Evolutionary conservation across 2,888 invertebrate genomes (phyloP), one percentile per base, ranked within the genome.

Genomic region (Leptinotarsa juncta): DNA sequence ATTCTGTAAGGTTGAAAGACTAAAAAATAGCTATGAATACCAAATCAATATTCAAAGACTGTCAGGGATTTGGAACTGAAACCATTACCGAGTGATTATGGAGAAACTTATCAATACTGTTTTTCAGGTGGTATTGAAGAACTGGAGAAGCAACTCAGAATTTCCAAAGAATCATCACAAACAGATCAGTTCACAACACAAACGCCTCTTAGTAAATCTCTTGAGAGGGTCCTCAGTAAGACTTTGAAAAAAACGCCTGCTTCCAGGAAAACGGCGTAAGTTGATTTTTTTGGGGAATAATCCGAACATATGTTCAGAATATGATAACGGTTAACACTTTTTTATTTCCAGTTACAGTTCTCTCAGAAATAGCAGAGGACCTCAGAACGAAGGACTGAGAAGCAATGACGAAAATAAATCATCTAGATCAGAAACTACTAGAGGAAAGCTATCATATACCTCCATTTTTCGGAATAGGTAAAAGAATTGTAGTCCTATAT

Each of bases 111-210:
- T 32, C 32, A 42, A 10, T 42, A 42, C 10, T 42, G 32, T 10
- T 42, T 42, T 42, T 42, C 32, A 93, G 94, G 94, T 79, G 96
- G 96, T 18, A 92, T 96, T 1, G 96, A 96, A 84, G 94, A 96
- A 83, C 86, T 96, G 18, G 96, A 96, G 86, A 96, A 94, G 83
- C 95, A 95, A 77, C 87, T 96, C 18, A 88, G 77, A 42, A 51
- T 71, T 32, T 69, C 73, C 7, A 79, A 78, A 73, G 75, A 67
- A 26, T 49, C 91, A 87, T 0, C 89, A 71, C 82, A 82, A 60
- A 79, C 86, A 0, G 84, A 82, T 23, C 85, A 83, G 23, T 88
- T 90, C 12, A 91, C 91, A 0, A 93, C 94, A 0, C 91, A 93
- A 14, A 89, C 93, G 0, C 88, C 92, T 0, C 93, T 95, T 81